These are phyloP conservation scores for Brachypterus glaber DNA, from an alignment of 2,888 invertebrate species.

Conservation along the genomic window DNA sequence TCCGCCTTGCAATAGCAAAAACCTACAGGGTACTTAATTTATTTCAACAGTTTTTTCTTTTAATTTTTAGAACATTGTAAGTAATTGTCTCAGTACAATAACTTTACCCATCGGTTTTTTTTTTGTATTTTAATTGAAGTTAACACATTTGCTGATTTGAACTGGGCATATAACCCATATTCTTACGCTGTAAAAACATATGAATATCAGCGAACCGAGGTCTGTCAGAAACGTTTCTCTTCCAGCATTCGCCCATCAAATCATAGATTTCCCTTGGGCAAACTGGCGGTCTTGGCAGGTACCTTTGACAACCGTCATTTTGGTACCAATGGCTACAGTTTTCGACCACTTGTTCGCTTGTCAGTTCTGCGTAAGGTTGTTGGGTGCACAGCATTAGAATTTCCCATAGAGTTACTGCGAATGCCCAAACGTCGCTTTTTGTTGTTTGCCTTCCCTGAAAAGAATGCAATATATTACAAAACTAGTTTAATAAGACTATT, in stretches of 20 bases:
- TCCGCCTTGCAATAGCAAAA: too few species aligned
- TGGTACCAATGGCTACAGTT: slow-evolving; percentile 43
- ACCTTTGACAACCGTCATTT: slow-evolving; percentile 47
- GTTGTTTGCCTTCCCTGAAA: slow-evolving; percentile 77
- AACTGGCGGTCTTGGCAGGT: slow-evolving; percentile 55
- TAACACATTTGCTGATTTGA: slow-evolving; percentile 27
- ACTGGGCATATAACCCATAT: slow-evolving; percentile 53
- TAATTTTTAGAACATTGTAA: too few species aligned
- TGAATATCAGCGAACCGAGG: slow-evolving; percentile 84
- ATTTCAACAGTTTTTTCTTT: too few species aligned
- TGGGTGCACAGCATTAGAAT: slow-evolving; percentile 70
- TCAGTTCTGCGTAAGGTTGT: slow-evolving; percentile 72
- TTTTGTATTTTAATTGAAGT: too few species aligned
- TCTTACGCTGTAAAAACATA: slow-evolving; percentile 66
- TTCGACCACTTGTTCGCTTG: slow-evolving; percentile 71
- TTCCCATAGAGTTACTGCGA: slow-evolving; percentile 86
- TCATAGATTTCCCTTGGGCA: slow-evolving; percentile 85
- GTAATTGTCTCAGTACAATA: too few species aligned
- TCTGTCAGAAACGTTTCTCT: slow-evolving; percentile 66
- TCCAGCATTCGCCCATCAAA: slow-evolving; percentile 89
- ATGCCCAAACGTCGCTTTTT: slow-evolving; percentile 86
- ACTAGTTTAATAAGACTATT: too few species aligned
- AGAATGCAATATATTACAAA: too few species aligned
- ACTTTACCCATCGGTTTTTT: too few species aligned
- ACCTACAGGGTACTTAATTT: too few species aligned